Base-by-base conservation (phyloP, 2,113 vertebrate genomes). In the Syrrhaptes paradoxus region DNA sequence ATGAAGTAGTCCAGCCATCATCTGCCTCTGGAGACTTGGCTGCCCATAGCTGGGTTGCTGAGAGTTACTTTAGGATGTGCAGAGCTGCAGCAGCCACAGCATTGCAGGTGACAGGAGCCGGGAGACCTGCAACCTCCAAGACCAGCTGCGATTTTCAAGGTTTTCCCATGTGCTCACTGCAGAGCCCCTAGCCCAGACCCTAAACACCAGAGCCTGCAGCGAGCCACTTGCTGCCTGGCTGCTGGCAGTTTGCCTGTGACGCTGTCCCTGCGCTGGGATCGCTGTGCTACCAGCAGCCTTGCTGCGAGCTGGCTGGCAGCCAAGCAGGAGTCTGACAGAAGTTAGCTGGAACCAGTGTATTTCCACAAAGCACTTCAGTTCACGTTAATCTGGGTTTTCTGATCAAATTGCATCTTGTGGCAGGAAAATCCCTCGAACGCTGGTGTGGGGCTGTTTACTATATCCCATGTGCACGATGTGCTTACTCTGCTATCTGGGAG, bases 241-340 rank as follows among this genome's bases (percentile, higher is more conserved):
- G 45, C 21, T 1, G 2, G 29, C 32, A 28, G 0, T 13, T 41
- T 76, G 31, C 38, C 66, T 13, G 85, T 2, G 65, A 4, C 5
- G 0, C 67, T 25, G 62, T 25, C 28, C 76, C 65, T 1, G 3
- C 0, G 1, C 70, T 0, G 7, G 41, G 20, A 8, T 32, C 0
- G 1, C 32, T 20, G 36, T 1, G 0, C 51, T 28, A 36, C 38
- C 43, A 15, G 6, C 26, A 2, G 28, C 17, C 15, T 5, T 1
- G 1, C 36, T 13, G 36, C 1, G 1, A 17, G 48, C 76, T 77
- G 71, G 54, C 61, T 7, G 1, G 22, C 34, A 22, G 66, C 78
- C 93, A 38, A 10, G 34, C 54, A 24, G 32, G 11, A 17, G n/a
- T 8, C 26, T 4, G 34, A 4, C n/a, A 32, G 41, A 13, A 67